These are phyloP conservation scores for Anoplius nigerrimus DNA, from an alignment of 2,888 invertebrate species.

Conservation along the genomic window DNA sequence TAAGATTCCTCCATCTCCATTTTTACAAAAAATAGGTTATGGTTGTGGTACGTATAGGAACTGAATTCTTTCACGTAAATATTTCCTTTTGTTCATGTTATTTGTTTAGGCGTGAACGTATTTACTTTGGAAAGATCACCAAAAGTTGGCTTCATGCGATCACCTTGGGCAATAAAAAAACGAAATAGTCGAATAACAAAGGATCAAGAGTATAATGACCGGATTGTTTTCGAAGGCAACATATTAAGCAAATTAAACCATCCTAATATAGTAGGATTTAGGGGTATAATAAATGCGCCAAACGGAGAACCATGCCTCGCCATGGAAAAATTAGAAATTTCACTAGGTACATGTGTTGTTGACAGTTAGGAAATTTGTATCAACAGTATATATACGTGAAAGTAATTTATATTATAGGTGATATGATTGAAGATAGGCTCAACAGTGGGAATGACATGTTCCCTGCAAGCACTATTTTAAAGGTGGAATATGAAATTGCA, in stretches of 20 bases:
- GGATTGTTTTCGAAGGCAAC: conserved; percentile 84
- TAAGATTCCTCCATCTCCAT: conserved; percentile 84
- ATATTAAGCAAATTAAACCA: conserved; percentile 83
- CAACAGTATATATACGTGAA: background rate
- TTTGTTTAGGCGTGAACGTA: conserved; percentile 82
- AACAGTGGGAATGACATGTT: conserved; percentile 78
- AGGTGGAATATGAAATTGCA: conserved; percentile 82
- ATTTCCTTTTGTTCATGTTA: background rate
- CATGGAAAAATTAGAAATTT: conserved; percentile 86
- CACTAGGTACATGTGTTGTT: conserved; percentile 76
- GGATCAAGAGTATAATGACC: conserved; percentile 75
- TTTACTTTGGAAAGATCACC: conserved; percentile 86
- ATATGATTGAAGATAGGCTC: conserved; percentile 82
- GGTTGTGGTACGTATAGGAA: conserved; percentile 81
- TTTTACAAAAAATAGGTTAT: conserved; percentile 84
- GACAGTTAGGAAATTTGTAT: background rate
- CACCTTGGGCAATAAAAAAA: conserved; percentile 92
- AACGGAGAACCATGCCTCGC: conserved; percentile 82
- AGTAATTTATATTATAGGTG: conserved; percentile 73
- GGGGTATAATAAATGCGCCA: conserved; percentile 77
- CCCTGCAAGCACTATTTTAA: conserved; percentile 79
- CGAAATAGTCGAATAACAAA: conserved; percentile 76
- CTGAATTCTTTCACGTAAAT: conserved; percentile 1
- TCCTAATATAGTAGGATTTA: conserved; percentile 89
- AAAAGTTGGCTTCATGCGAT: conserved; percentile 80